These are phyloP conservation scores for Sorex maritimensis DNA, from an alignment of 2,797 vertebrate species.

Conservation along the genomic window DNA sequence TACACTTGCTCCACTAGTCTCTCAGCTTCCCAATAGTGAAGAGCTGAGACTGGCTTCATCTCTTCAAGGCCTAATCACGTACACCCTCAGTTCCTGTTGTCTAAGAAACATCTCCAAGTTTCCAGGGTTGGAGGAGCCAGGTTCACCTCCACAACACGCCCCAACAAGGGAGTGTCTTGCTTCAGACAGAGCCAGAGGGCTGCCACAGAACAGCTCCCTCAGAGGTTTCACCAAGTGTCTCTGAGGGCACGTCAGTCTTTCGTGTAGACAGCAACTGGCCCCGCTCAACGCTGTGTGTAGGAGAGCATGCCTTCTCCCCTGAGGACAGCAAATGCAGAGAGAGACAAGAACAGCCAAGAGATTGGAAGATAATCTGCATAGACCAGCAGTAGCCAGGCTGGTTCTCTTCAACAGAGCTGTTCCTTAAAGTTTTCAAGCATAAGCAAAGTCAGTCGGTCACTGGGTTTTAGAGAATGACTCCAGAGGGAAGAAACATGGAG, in stretches of 20 bases:
- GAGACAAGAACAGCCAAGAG: conserved; percentile 77
- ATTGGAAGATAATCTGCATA: conserved; percentile 84
- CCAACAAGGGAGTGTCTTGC: conserved; percentile 56
- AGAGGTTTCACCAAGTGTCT: conserved; percentile 72
- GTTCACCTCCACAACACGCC: conserved; percentile 76
- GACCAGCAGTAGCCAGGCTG: conserved; percentile 68
- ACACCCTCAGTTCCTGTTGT: conserved; percentile 72
- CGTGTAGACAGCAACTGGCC: conserved; percentile 79
- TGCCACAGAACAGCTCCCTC: conserved; percentile 80
- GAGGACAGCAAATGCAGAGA: conserved; percentile 82
- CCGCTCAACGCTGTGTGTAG: conserved; percentile 84
- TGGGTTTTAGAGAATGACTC: background rate
- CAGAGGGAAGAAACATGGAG: background rate
- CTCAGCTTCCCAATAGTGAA: conserved; percentile 80
- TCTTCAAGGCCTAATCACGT: background rate
- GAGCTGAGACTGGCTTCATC: background rate
- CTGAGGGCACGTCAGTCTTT: conserved; percentile 68
- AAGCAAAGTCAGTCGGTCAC: conserved; percentile 35
- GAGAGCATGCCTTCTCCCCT: conserved; percentile 79
- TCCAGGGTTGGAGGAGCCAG: conserved; percentile 80
- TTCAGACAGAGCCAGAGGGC: conserved; percentile 65
- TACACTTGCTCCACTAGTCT: conserved; percentile 83
- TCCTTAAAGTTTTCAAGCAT: background rate
- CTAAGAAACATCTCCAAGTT: conserved; percentile 81
- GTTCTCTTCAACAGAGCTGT: background rate